phyloP scores from a whole-genome alignment of 1,140 invertebrate genomes.

The Drosophila repletoides region DNA sequence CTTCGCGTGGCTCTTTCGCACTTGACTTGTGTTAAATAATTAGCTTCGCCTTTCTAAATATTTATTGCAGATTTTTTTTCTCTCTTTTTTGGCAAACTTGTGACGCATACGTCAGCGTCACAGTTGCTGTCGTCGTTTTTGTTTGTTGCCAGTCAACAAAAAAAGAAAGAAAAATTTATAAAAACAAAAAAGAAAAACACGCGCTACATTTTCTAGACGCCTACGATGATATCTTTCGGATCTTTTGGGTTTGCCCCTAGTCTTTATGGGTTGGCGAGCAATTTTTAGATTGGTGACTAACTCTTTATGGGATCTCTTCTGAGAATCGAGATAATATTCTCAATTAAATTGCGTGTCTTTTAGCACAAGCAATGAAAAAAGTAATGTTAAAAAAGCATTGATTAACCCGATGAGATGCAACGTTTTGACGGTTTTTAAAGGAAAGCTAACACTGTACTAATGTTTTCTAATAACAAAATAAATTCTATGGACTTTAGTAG shows the following conservation, averaged over 20 bases:
- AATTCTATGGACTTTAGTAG: too few species aligned
- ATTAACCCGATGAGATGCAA: too few species aligned
- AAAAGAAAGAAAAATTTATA: constrained; percentile 1
- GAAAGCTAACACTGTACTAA: too few species aligned
- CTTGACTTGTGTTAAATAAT: constrained; percentile 13
- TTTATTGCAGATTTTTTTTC: constrained; percentile 1
- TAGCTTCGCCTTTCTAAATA: constrained; percentile 1
- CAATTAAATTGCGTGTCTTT: constrained; percentile 3
- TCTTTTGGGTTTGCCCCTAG: constrained; percentile 12
- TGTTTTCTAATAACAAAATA: too few species aligned
- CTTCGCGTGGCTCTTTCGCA: constrained; percentile 1
- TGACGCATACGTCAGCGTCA: constrained; percentile 33
- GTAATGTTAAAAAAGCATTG: background rate
- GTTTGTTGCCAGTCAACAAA: constrained; percentile 11
- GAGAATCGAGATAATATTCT: constrained; percentile 12
- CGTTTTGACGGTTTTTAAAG: too few species aligned
- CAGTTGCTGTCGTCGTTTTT: constrained; percentile 3
- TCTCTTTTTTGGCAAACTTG: constrained; percentile 6
- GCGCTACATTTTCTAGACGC: constrained; percentile 5
- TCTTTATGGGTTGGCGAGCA: constrained; percentile 12
- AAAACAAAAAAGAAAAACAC: constrained; percentile 1
- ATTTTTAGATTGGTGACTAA: constrained; percentile 30
- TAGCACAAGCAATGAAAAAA: background rate
- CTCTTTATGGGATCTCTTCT: constrained; percentile 8
- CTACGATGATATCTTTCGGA: constrained; percentile 4